Evolutionary conservation across 2,113 vertebrate genomes (phyloP).

Genomic region (Sinocyclocheilus anophthalmus): DNA sequence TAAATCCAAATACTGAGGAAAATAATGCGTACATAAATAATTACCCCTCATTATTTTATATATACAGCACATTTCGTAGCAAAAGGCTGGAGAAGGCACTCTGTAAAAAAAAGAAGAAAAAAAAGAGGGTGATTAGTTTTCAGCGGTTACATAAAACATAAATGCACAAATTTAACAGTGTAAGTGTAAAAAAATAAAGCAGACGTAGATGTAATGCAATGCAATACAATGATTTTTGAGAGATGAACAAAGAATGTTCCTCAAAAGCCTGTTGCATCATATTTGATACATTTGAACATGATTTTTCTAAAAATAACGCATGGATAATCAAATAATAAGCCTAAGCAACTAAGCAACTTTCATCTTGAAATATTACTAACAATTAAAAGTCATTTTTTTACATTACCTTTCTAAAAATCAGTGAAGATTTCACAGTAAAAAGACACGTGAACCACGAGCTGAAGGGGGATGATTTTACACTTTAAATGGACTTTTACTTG

Average conservation of each 20-base stretch:
- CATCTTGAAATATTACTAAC: no score
- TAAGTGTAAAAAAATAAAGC: not conserved
- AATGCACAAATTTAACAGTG: not conserved
- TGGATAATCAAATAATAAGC: no score
- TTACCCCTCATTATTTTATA: not conserved
- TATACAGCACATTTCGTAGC: conserved; percentile 6
- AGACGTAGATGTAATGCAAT: not conserved
- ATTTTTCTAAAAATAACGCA: no score
- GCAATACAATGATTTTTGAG: not conserved
- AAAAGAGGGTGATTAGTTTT: not conserved
- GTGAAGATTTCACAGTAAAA: not conserved
- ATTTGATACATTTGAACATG: no score
- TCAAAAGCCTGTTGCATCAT: no score
- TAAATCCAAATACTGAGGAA: conserved; percentile 11
- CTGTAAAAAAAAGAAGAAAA: conserved; percentile 23
- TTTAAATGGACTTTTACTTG: not conserved
- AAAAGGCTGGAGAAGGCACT: conserved; percentile 20
- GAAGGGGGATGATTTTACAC: not conserved
- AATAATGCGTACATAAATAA: conserved; percentile 18
- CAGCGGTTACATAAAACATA: not conserved
- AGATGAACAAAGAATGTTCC: not conserved
- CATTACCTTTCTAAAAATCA: not conserved
- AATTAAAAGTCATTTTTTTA: not conserved
- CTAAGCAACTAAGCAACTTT: no score
- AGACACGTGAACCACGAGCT: not conserved